Base-by-base conservation (phyloP, 1,140 invertebrate genomes). In the Bicyclus anynana region DNA sequence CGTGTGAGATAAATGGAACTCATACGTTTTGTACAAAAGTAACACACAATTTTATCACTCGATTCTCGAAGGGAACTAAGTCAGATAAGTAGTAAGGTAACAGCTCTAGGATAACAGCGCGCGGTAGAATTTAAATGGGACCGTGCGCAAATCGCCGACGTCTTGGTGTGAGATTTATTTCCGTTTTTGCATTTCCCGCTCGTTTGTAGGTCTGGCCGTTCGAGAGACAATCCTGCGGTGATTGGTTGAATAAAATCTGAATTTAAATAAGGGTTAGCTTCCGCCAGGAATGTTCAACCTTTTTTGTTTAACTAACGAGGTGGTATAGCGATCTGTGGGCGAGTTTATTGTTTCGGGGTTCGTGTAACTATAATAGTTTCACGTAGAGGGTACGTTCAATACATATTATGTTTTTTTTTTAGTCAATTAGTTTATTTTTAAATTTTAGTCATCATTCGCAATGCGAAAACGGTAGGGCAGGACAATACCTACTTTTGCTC, bases 161-260 rank as follows among this genome's bases (percentile, higher is more conserved):
- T 77, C 72, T 78, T 74, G 63, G 62, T 62, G 50, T 37, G 54
- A 74, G 77, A 83, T 80, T 83, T 83, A 80, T 83, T 79, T 79
- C 67, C 67, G 69, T 73, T 80, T 78, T 83, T 76, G 74, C 69
- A 77, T 82, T 71, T 68, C 56, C 69, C 53, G 35, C 63, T 69
- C 67, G 66, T 69, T 75, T 71, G 69, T 70, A 69, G 54, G 58
- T 62, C 47, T 40, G 35, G 53, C 57, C 59, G 53, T 59, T 59
- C 26, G 20, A 59, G 29, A 54, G 58, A 68, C 62, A 61, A 65
- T 61, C 46, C 46, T 50, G 12, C 13, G 33, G 53, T 52, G 62
- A 64, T 67, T 61, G 65, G 62, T 62, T 52, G 58, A 52, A 59
- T 55, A 65, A 65, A 65, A 59, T 58, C 58, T 27, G 51, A 58